Conservation (phyloP, 2,797 vertebrate genomes). For the Sylvia borin region DNA sequence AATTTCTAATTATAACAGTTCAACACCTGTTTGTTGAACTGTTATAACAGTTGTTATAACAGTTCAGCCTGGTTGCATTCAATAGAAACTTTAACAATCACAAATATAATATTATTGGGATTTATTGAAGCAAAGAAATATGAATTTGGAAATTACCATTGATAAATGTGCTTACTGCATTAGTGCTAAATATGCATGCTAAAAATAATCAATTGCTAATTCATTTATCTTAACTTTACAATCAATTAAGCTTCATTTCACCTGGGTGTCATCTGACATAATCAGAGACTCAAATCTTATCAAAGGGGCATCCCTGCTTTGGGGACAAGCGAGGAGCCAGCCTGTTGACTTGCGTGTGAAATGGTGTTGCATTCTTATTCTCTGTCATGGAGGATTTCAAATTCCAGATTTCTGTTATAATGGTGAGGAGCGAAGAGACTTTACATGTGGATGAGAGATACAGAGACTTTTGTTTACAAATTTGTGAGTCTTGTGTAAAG, state of each 20-base stretch:
- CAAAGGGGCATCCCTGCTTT: not conserved
- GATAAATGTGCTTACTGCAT: not conserved
- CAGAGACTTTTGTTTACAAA: not conserved
- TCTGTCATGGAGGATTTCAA: not conserved
- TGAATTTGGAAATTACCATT: not conserved
- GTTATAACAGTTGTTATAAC: no score
- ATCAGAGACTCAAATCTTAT: not conserved
- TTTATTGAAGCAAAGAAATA: not conserved
- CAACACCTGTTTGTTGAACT: no score
- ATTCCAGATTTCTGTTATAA: not conserved
- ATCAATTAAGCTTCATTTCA: not conserved
- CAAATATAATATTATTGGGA: fast-evolving
- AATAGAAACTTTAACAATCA: not conserved
- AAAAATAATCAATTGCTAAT: not conserved
- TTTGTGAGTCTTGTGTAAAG: not conserved
- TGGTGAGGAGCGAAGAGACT: not conserved
- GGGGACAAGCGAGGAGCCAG: not conserved
- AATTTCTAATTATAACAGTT: not conserved
- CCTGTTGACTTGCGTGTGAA: not conserved
- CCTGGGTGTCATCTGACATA: not conserved
- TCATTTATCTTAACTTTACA: not conserved
- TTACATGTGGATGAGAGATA: not conserved
- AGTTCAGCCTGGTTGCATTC: not conserved
- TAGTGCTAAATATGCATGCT: not conserved
- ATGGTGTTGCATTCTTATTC: not conserved